These are phyloP conservation scores for Megalops cyprinoides DNA, from an alignment of 2,797 vertebrate species.

Conservation along the genomic window DNA sequence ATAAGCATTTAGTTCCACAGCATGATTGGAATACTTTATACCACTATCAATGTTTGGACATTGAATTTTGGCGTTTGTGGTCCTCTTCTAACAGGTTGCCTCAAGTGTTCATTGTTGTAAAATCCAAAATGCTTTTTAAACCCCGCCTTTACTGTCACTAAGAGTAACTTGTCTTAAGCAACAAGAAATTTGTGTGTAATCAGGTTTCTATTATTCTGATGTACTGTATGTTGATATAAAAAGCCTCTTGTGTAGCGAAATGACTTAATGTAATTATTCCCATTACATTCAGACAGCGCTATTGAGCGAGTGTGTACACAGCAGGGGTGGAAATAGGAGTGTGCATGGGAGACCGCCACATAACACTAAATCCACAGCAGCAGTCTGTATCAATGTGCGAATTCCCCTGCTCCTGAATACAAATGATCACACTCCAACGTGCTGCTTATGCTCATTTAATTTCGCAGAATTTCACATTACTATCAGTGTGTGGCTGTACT, in stretches of 20 bases:
- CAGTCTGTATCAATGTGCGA: neutral
- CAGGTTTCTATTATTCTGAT: neutral
- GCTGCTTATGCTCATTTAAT: neutral
- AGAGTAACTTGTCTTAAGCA: neutral
- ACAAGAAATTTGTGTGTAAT: neutral
- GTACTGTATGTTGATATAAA: neutral
- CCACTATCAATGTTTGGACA: neutral
- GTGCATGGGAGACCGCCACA: neutral
- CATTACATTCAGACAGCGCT: constrained; percentile 1
- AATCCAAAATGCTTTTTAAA: neutral
- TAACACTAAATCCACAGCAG: neutral
- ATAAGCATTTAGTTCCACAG: no score
- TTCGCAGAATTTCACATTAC: neutral
- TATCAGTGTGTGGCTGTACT: no score
- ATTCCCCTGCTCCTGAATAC: neutral
- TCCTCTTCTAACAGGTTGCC: neutral
- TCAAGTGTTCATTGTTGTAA: neutral
- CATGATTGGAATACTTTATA: neutral
- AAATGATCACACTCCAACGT: neutral
- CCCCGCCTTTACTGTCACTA: neutral
- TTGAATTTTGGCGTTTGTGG: neutral
- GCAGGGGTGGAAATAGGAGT: neutral
- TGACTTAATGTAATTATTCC: constrained; percentile 5
- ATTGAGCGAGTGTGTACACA: neutral
- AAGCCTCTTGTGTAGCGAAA: neutral